Conservation (phyloP, 2,797 vertebrate genomes). For the Sebastes cheni region DNA sequence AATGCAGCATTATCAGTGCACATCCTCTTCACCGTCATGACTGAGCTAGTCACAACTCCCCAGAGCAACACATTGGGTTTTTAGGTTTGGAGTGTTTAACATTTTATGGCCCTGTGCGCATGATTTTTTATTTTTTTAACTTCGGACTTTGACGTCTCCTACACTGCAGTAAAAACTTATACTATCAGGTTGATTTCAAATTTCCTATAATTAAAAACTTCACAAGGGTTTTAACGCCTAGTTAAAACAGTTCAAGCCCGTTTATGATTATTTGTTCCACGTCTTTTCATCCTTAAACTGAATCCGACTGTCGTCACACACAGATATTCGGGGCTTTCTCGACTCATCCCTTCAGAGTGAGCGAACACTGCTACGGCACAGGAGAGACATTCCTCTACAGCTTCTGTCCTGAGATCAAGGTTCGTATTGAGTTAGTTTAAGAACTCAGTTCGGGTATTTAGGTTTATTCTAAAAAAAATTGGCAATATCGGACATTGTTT, state of each 20-base stretch:
- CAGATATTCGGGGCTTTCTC: conserved; percentile 96
- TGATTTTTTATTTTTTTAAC: too few relatives aligned
- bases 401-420: conserved; percentile 96
- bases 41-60: not conserved
- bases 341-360: conserved; percentile 95
- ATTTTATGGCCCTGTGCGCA: not conserved
- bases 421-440: conserved; percentile 37
- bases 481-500: not conserved
- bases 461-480: not conserved
- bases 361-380: conserved; percentile 97
- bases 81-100: not conserved
- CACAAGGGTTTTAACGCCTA: not conserved
- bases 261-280: not conserved
- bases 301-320: conserved; percentile 45
- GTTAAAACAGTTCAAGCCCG: not conserved
- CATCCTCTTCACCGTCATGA: not conserved
- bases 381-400: conserved; percentile 98
- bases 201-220: not conserved
- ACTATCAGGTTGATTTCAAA: not conserved
- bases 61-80: not conserved
- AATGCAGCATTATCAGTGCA: not conserved
- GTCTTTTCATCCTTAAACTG: not conserved
- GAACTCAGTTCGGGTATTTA: not conserved
- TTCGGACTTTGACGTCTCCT: not conserved
- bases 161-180: not conserved